A percentile compares a stretch with the other conserved stretches of the same genome.
phyloP scores from a whole-genome alignment of 2,888 invertebrate genomes.

The Ferdinandea cuprea region DNA sequence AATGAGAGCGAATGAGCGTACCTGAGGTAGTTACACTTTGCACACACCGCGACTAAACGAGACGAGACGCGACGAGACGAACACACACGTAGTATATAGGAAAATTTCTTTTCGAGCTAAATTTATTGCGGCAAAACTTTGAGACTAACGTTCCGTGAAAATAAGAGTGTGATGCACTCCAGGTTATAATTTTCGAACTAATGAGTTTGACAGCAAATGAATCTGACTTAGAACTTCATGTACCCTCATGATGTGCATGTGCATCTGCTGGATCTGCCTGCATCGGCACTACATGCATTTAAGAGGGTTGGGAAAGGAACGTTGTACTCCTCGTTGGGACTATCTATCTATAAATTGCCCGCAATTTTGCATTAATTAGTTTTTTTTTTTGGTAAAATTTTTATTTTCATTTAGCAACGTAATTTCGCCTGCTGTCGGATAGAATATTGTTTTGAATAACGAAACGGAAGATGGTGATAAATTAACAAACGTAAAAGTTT shows the following conservation, averaged over 20 bases:
- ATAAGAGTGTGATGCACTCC: slow-evolving; percentile 41
- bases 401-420: slow-evolving; percentile 10
- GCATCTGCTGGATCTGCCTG: not conserved
- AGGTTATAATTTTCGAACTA: slow-evolving; percentile 66
- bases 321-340: no score
- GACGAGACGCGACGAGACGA: no score
- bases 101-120: slow-evolving; percentile 34
- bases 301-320: no score
- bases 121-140: slow-evolving; percentile 59
- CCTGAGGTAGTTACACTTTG: slow-evolving; percentile 19
- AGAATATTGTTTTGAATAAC: slow-evolving; percentile 27
- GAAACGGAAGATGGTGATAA: slow-evolving; percentile 49
- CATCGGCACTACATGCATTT: slow-evolving; percentile 12
- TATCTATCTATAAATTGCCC: no score
- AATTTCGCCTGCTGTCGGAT: not conserved
- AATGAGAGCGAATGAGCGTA: slow-evolving; percentile 18
- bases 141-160: slow-evolving; percentile 24
- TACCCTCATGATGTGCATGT: not conserved
- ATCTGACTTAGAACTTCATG: slow-evolving; percentile 48
- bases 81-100: slow-evolving; percentile 38
- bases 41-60: no score
- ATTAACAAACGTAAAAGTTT: slow-evolving; percentile 58
- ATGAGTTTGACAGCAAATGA: slow-evolving; percentile 69
- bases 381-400: slow-evolving; percentile 33
- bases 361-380: slow-evolving; percentile 56